Evolutionary conservation across 2,888 invertebrate species (phyloP), one percentile per base, ranked within the genome.

Genomic region (Macrosoma leucophasiata): DNA sequence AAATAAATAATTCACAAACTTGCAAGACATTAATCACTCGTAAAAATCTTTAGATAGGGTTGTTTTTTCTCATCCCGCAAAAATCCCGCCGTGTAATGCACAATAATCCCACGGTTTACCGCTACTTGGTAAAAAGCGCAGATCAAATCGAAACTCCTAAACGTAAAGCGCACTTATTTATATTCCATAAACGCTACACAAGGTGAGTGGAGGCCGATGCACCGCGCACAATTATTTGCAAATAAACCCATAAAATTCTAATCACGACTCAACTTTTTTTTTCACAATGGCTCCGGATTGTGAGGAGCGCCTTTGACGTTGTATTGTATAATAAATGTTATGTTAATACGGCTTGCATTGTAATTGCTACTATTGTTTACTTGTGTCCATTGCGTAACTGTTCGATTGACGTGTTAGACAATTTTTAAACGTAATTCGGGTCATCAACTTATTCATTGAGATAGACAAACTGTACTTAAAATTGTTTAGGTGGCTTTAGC

Each of bases 161-260:
- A 46, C 50, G 30, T n/a, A n/a, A n/a, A n/a, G n/a, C n/a, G n/a
- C n/a, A 52, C 55, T 55, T 51, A 58, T 71, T 66, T 50, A 52
- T 46, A 78, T 81, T 75, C 81, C 40, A 31, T 32, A 44, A 58
- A 58, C 74, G 63, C 60, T 53, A 42, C 45, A 57, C 82, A 82
- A 82, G 82, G 82, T 82, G 74, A 82, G 52, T 46, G 10, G 59
- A 58, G 81, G 69, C 43, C 78, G 69, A 62, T 76, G 82, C 79
- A 75, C 81, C 43, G 39, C 37, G 21, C 33, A 56, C 68, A 63
- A 75, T 75, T 73, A 72, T 73, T 79, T 70, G 75, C 75, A 75
- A 69, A 72, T 74, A 52, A 45, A 38, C 55, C 28, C 50, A 58
- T 58, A 49, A 49, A 48, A 78, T 74, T 66, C 75, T 36, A 43